phyloP scores from a whole-genome alignment of 2,888 invertebrate genomes.

The Leptura quadrifasciata region DNA sequence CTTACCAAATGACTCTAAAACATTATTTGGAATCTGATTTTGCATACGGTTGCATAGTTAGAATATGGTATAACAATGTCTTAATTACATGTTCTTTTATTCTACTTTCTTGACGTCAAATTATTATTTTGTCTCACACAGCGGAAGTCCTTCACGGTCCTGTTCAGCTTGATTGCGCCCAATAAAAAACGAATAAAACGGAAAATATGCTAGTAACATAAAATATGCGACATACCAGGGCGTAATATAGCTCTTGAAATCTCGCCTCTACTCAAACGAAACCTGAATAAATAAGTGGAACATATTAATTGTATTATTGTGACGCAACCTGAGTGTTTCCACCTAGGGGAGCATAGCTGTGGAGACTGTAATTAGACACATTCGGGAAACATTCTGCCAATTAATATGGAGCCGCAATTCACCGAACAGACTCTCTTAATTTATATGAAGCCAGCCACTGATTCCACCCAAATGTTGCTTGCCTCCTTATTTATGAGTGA shows the following conservation, averaged over 20 bases:
- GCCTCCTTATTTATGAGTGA: conserved; percentile 1
- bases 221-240: neutral
- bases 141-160: too few species aligned
- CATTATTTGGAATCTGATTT: too few species aligned
- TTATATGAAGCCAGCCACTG: conserved; percentile 12
- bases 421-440: conserved; percentile 1
- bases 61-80: too few species aligned
- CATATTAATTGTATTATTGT: conserved; percentile 23
- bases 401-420: conserved; percentile 22
- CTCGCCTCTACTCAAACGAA: neutral
- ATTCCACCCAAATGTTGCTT: conserved; percentile 18
- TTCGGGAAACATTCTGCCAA: conserved; percentile 2
- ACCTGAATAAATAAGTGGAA: conserved; percentile 4
- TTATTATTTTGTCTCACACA: too few species aligned
- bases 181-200: neutral
- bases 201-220: neutral
- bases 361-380: conserved; percentile 28
- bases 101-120: too few species aligned
- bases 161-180: too few species aligned
- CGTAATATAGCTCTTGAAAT: neutral
- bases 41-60: too few species aligned
- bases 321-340: conserved; percentile 15
- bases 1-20: too few species aligned
- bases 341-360: conserved; percentile 24
- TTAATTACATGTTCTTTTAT: too few species aligned